Conservation (phyloP, 2,113 vertebrate genomes). For the Actenoides lindsayi region DNA sequence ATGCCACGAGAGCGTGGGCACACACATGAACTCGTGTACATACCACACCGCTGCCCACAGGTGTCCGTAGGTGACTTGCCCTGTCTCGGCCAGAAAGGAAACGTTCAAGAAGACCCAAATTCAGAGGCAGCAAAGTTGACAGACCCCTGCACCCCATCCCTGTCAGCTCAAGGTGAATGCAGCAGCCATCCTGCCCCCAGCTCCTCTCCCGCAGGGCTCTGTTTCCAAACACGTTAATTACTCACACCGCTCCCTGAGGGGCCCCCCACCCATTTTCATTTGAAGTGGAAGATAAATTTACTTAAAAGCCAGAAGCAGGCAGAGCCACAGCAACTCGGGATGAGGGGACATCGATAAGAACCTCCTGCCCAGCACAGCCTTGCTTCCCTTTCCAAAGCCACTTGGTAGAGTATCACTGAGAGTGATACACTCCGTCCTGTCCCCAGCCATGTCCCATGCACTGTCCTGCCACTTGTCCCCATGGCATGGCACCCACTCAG, state of each 20-base stretch:
- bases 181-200: background rate
- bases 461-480: background rate
- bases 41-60: background rate
- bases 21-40: accelerated
- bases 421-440: accelerated
- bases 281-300: background rate
- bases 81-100: background rate
- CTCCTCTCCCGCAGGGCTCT: background rate
- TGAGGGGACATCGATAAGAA: accelerated
- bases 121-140: background rate
- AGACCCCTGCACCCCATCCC: background rate
- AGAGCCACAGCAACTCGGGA: background rate
- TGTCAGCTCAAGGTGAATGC: accelerated
- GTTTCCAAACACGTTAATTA: background rate
- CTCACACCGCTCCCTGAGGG: background rate
- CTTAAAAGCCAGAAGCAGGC: background rate
- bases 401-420: accelerated
- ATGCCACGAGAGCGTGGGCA: accelerated
- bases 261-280: background rate
- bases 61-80: accelerated
- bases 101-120: background rate
- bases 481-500: background rate
- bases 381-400: background rate
- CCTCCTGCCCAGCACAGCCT: background rate
- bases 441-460: background rate